These are phyloP conservation scores for Archocentrus centrarchus DNA, from an alignment of 2,113 vertebrate genomes.

Conservation along the genomic window DNA sequence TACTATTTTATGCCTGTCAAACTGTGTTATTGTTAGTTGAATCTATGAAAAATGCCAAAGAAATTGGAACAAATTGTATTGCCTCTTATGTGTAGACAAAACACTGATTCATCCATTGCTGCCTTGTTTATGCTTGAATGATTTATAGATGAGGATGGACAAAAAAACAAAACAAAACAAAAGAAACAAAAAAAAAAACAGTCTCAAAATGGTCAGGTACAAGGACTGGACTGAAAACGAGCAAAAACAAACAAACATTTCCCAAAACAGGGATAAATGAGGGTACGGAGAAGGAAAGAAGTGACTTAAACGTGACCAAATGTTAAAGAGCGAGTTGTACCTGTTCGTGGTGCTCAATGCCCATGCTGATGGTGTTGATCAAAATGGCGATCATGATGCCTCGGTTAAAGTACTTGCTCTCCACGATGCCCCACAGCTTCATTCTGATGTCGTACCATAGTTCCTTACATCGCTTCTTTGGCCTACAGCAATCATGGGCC, in stretches of 20 bases:
- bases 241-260: neutral
- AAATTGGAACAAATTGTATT: neutral
- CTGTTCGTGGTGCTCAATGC: conserved; percentile 97
- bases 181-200: no score
- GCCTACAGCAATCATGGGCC: conserved; percentile 19
- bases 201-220: no score
- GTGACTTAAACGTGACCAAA: neutral
- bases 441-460: conserved; percentile 78
- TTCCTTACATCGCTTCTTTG: conserved; percentile 3
- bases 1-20: neutral
- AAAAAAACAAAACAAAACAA: no score
- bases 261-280: neutral
- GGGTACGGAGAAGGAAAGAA: neutral
- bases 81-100: no score
- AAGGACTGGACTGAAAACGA: no score
- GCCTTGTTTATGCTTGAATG: no score
- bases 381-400: conserved; percentile 98
- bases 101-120: no score
- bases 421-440: conserved; percentile 93
- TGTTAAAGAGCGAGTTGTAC: conserved; percentile 59
- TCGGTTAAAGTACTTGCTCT: conserved; percentile 98
- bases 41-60: neutral
- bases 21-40: neutral
- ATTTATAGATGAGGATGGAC: no score
- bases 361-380: conserved; percentile 98